phyloP scores from a whole-genome alignment of 30 jellyfish, hydroid and myxozoan genomes.

The Clytia hemisphaerica region DNA sequence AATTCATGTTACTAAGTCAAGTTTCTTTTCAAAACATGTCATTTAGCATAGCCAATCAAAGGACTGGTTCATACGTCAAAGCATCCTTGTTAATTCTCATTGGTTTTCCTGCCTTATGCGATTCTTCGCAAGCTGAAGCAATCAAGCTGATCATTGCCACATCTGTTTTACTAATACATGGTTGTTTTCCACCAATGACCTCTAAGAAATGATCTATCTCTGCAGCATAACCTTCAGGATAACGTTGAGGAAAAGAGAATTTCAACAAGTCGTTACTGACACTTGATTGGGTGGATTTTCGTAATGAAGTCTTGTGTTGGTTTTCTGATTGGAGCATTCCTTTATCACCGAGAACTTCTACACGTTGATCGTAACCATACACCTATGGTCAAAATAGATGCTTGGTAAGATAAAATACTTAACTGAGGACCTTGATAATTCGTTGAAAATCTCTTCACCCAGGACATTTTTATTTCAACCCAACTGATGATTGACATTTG shows the following conservation, averaged over 20 bases:
- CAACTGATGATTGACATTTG: no score
- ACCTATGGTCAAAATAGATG: no score
- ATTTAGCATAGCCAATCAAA: no score
- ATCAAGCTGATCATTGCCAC: constrained; percentile 54
- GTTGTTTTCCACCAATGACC: constrained; percentile 45
- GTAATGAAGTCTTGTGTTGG: constrained; percentile 37
- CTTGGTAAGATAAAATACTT: no score
- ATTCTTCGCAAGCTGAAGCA: constrained; percentile 90
- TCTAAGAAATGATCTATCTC: constrained; percentile 83
- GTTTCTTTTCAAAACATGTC: constrained; percentile 1
- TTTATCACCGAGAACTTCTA: constrained; percentile 80
- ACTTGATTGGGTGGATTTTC: constrained; percentile 49
- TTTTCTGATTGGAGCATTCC: constrained; percentile 88
- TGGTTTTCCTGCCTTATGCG: constrained; percentile 70
- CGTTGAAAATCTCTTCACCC: no score
- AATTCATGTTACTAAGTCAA: neutral
- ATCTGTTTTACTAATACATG: constrained; percentile 33
- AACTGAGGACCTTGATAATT: no score
- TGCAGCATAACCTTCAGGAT: constrained; percentile 47
- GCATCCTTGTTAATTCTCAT: constrained; percentile 21
- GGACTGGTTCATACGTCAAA: constrained; percentile 12
- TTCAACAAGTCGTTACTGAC: constrained; percentile 35
- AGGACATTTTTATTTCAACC: no score
- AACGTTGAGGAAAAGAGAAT: constrained; percentile 73
- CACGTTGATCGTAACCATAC: constrained; percentile 94